These are phyloP conservation scores for Melanotus villosus DNA, from an alignment of 2,888 invertebrate genomes.

Conservation along the genomic window DNA sequence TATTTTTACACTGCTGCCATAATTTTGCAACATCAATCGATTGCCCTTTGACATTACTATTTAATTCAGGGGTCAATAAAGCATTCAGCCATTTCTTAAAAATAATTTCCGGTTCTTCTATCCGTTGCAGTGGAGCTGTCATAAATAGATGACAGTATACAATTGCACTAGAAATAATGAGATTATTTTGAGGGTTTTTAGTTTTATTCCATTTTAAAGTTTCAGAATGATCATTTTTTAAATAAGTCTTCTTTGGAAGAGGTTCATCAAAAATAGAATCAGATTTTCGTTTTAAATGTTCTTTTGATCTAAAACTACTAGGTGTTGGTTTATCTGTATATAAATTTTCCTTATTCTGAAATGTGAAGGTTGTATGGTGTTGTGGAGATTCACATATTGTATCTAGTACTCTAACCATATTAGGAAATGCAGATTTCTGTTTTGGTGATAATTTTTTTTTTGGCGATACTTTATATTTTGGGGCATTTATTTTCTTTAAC, in stretches of 20 bases:
- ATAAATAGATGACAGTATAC: constrained; percentile 75
- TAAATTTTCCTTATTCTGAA: constrained; percentile 25
- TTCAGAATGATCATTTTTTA: constrained; percentile 10
- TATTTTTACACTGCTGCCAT: constrained; percentile 81
- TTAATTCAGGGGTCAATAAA: constrained; percentile 81
- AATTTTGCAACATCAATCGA: constrained; percentile 81
- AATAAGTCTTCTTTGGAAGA: constrained; percentile 51
- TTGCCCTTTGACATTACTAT: constrained; percentile 73
- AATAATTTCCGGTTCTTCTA: constrained; percentile 78
- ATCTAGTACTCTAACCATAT: too few species aligned
- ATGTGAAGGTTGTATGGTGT: neutral
- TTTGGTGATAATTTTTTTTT: too few species aligned
- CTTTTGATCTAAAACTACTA: constrained; percentile 50
- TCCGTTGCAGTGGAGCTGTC: constrained; percentile 75
- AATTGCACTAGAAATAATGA: constrained; percentile 4
- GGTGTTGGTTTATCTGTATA: constrained; percentile 64
- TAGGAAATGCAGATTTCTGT: too few species aligned
- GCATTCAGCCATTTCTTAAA: constrained; percentile 88
- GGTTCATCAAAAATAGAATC: constrained; percentile 45
- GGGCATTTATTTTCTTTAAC: constrained; percentile 22
- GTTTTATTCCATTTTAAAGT: constrained; percentile 36
- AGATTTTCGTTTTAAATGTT: constrained; percentile 53
- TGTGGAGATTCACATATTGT: too few species aligned
- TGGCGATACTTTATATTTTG: constrained; percentile 5
- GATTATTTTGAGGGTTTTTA: constrained; percentile 11